Conservation (phyloP, 1,140 invertebrate species). For the Theocolax elegans region DNA sequence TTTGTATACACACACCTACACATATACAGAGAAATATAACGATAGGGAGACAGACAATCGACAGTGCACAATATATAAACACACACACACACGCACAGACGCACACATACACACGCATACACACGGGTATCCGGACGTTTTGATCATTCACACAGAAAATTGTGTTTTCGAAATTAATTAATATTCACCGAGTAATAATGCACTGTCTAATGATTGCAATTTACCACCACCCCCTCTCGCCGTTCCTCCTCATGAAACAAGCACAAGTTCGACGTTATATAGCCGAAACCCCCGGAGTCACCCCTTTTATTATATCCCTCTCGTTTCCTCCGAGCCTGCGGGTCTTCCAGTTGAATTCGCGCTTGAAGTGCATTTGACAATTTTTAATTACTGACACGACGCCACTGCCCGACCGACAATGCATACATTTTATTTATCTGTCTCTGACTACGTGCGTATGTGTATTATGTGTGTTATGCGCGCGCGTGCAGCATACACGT, state of each 20-base stretch:
- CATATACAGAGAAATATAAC: too few species aligned
- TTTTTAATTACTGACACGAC: constrained; percentile 64
- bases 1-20: too few species aligned
- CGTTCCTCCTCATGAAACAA: constrained; percentile 33
- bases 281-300: not conserved
- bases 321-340: constrained; percentile 32
- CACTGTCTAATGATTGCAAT: constrained; percentile 61
- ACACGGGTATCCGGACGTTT: constrained; percentile 47
- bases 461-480: too few species aligned
- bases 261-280: too few species aligned
- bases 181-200: constrained; percentile 65
- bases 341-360: constrained; percentile 54
- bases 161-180: constrained; percentile 67
- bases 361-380: constrained; percentile 64
- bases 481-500: not conserved
- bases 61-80: not conserved
- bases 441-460: too few species aligned
- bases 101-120: too few species aligned
- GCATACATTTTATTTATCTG: too few species aligned
- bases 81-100: too few species aligned
- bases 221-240: constrained; percentile 4
- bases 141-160: constrained; percentile 67
- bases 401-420: too few species aligned
- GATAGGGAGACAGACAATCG: constrained; percentile 24
- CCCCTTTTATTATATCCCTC: not conserved